phyloP scores from a whole-genome alignment of 1,140 invertebrate genomes.

The Meloidogyne chitwoodi region DNA sequence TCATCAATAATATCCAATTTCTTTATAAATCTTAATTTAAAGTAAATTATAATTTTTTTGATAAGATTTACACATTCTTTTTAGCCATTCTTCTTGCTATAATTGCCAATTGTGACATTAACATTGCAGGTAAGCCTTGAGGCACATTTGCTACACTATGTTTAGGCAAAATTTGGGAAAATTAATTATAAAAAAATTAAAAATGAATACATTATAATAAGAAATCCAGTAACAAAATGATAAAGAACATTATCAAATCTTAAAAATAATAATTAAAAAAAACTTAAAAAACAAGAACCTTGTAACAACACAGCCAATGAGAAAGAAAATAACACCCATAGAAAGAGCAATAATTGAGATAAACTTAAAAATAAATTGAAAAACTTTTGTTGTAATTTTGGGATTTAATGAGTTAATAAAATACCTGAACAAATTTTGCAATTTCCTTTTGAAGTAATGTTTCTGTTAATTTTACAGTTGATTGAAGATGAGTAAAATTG shows the following conservation, averaged over 20 bases:
- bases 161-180: background rate
- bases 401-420: conserved; percentile 10
- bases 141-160: conserved; percentile 54
- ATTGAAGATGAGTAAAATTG: conserved; percentile 48
- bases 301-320: conserved; percentile 53
- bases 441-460: conserved; percentile 50
- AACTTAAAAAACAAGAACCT: conserved; percentile 11
- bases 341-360: conserved; percentile 46
- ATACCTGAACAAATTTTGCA: conserved; percentile 56
- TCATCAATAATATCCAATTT: conserved; percentile 92
- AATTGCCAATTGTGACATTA: conserved; percentile 92
- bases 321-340: conserved; percentile 53
- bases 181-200: background rate
- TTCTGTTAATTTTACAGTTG: conserved; percentile 40
- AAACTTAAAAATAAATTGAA: background rate
- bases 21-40: background rate
- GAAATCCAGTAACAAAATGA: conserved; percentile 58
- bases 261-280: conserved; percentile 7
- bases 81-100: conserved; percentile 99
- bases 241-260: conserved; percentile 54
- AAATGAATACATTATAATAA: conserved; percentile 49
- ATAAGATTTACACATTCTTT: conserved; percentile 90
- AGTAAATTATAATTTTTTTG: background rate
- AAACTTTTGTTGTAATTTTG: conserved; percentile 26
- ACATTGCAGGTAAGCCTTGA: conserved; percentile 81